Conservation (phyloP, 2,797 vertebrate genomes). For the Platalea minor region DNA sequence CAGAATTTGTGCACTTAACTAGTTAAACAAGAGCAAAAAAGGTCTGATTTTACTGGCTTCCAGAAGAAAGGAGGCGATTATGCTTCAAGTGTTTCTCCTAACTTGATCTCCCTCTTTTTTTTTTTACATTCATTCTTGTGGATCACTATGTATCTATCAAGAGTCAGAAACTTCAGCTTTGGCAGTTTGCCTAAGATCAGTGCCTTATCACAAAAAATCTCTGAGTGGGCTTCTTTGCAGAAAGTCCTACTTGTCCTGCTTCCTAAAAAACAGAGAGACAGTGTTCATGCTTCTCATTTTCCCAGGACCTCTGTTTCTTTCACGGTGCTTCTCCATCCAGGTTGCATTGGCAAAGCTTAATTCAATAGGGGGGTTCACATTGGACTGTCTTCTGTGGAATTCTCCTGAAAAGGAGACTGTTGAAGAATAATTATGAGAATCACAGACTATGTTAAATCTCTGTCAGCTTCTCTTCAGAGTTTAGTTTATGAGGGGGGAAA, state of each 20-base stretch:
- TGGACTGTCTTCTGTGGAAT: neutral
- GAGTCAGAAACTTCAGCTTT: neutral
- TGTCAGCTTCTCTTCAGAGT: neutral
- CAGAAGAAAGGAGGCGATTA: neutral
- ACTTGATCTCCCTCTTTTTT: neutral
- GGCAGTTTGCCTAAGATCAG: neutral
- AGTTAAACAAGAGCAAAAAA: neutral
- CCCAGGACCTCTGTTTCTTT: neutral
- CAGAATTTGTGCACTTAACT: neutral
- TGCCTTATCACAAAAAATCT: neutral
- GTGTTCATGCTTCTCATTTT: neutral
- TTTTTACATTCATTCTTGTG: neutral
- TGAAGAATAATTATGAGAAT: neutral
- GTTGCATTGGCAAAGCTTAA: neutral
- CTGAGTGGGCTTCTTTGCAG: neutral
- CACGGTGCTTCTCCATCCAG: neutral
- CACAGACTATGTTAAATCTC: neutral
- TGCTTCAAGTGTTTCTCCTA: neutral
- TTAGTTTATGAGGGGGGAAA: neutral
- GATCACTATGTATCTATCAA: neutral
- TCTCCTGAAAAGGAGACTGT: neutral
- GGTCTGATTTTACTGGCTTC: neutral
- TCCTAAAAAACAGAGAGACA: neutral
- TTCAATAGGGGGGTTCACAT: fast-evolving
- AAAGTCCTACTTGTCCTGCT: neutral